phyloP scores from a whole-genome alignment of 1,140 invertebrate species.

The Nephila pilipes region DNA sequence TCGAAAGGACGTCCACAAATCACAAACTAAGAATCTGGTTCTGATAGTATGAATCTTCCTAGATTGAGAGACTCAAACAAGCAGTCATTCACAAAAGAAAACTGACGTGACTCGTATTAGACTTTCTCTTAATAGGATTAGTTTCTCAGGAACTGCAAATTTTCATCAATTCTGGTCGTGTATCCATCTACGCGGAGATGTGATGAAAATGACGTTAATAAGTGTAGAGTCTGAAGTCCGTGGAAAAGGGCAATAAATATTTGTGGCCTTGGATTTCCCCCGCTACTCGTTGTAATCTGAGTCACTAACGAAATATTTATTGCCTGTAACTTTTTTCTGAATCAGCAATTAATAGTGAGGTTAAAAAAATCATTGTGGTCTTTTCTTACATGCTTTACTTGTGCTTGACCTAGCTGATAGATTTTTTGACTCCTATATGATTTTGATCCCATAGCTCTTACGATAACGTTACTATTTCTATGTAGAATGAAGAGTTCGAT shows the following conservation, averaged over 20 bases:
- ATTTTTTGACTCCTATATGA: not conserved
- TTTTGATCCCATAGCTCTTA: not conserved
- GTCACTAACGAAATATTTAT: slow-evolving; percentile 34
- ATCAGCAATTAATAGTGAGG: not conserved
- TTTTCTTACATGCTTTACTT: not conserved
- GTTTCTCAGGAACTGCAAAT: not conserved
- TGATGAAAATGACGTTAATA: slow-evolving; percentile 21
- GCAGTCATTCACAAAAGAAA: not conserved
- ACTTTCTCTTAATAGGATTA: not conserved
- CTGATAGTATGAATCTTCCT: not conserved
- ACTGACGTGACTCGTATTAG: not conserved
- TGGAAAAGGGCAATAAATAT: slow-evolving; percentile 29
- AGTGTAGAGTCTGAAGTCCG: not conserved
- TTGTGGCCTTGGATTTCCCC: slow-evolving; percentile 10
- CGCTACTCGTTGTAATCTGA: not conserved
- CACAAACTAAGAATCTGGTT: not conserved
- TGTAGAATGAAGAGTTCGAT: not conserved
- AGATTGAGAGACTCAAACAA: not conserved
- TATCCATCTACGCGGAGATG: slow-evolving; percentile 12
- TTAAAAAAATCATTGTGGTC: not conserved
- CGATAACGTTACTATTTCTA: not conserved
- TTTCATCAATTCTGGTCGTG: slow-evolving; percentile 7
- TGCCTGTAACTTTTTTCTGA: slow-evolving; percentile 6
- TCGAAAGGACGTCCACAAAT: not conserved
- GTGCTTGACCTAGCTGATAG: not conserved